Percentiles rank a stretch among this genome's conserved stretches.
Conservation (phyloP, 2,113 vertebrate species). For the Ciconia stormi region DNA sequence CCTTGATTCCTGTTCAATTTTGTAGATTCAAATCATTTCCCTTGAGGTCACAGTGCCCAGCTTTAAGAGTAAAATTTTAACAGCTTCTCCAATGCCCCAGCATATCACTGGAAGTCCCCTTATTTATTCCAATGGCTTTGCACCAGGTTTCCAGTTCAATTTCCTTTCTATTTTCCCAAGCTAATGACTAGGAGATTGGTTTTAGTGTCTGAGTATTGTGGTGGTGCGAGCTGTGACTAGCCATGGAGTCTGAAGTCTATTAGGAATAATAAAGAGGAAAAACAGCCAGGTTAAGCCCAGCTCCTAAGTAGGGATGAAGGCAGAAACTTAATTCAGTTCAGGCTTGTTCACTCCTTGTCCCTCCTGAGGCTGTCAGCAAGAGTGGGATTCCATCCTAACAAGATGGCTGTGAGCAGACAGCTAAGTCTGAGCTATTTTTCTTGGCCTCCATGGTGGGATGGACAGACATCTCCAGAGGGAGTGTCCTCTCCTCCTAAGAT, state of each 20-base stretch:
- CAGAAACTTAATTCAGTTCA: constrained; percentile 14
- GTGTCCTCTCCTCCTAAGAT: not conserved
- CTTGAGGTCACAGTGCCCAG: not conserved
- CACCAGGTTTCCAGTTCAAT: constrained; percentile 36
- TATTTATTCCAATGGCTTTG: constrained; percentile 49
- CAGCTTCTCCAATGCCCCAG: not conserved
- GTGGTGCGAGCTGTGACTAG: not conserved
- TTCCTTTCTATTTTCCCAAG: constrained; percentile 56
- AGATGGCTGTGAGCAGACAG: not conserved
- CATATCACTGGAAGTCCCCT: not conserved
- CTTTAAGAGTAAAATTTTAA: constrained; percentile 40
- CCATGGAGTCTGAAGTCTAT: not conserved
- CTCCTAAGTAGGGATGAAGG: not conserved
- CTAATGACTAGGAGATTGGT: constrained; percentile 54
- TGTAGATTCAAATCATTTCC: not conserved
- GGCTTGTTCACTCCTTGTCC: not conserved
- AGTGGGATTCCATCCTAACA: not conserved
- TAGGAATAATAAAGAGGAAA: constrained; percentile 17
- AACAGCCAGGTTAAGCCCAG: not conserved
- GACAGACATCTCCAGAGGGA: not conserved
- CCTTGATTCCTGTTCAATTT: not conserved
- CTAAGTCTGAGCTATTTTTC: not conserved
- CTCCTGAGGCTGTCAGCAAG: not conserved
- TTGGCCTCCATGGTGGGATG: not conserved
- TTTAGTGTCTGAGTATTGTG: constrained; percentile 1